These are phyloP conservation scores for Lobophora halterata DNA, from an alignment of 2,888 invertebrate species.

Conservation along the genomic window DNA sequence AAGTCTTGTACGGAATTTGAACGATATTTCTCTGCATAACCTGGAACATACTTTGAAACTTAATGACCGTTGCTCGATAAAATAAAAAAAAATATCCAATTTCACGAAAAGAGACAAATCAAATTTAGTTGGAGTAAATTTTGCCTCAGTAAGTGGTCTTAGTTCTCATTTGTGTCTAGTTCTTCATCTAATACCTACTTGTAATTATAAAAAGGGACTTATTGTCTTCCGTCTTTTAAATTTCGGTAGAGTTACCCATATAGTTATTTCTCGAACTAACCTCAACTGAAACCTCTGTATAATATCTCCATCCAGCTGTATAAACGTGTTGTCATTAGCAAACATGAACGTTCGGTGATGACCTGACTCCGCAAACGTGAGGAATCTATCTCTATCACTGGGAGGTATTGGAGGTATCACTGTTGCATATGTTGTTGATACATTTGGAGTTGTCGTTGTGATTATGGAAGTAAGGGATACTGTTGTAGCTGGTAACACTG, in stretches of 20 bases:
- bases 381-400: conserved; percentile 87
- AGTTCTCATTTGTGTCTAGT: too few relatives aligned
- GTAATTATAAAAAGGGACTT: too few relatives aligned
- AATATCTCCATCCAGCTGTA: conserved; percentile 94
- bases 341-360: conserved; percentile 94
- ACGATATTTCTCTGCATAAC: conserved; percentile 92
- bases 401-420: conserved; percentile 84
- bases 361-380: conserved; percentile 92
- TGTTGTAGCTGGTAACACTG: conserved; percentile 64
- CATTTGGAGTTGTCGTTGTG: conserved; percentile 68
- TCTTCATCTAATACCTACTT: too few relatives aligned
- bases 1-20: conserved; percentile 92
- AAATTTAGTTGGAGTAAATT: too few relatives aligned
- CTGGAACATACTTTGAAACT: conserved; percentile 71
- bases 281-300: conserved; percentile 94
- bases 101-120: too few relatives aligned
- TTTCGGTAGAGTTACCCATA: not conserved
- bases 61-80: too few relatives aligned
- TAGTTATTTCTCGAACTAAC: conserved; percentile 65
- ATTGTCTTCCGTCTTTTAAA: too few relatives aligned
- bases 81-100: too few relatives aligned
- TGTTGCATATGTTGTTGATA: conserved; percentile 68
- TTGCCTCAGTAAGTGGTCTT: too few relatives aligned
- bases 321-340: conserved; percentile 93
- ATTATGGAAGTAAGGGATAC: conserved; percentile 44